Evolutionary conservation across 2,888 invertebrate species (phyloP), one percentile per base, ranked within the genome.

Genomic region (Leucoma salicis): DNA sequence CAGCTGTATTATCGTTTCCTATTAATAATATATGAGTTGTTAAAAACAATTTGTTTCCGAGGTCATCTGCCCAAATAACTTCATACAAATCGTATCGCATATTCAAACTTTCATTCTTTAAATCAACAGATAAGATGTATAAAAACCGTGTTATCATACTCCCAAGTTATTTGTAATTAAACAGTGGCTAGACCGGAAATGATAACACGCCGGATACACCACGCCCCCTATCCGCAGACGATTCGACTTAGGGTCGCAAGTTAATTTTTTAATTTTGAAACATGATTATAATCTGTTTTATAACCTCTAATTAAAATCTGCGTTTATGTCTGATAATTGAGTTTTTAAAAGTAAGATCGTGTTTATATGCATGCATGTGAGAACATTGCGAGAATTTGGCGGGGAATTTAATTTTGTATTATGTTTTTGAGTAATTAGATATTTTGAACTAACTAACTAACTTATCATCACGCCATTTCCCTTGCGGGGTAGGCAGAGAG

Each of bases 111-210:
- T 61, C 57, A 46, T 61, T 57, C 40, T 51, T 48, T 40, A 48
- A 57, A 58, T 60, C 60, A 53, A 58, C 57, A 52, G 58, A 58
- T 54, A 55, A 50, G 29, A 54, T 46, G 41, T 44, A 39, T 58
- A 63, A 63, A 65, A 63, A 56, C 42, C 38, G 4, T 31, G 57
- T 70, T 75, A 70, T 67, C 70, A 64, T 42, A 47, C 49, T 54
- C 42, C 46, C 46, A 46, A 58, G 61, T 53, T 57, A 55, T 62
- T 67, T 54, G 51, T 65, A 70, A 72, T 74, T 74, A 71, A 71
- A 74, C 70, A 72, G 59, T 57, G 67, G 35, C 54, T 62, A 68
- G 57, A 62, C 66, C 69, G 72, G 72, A 73, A 73, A 60, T 71
- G 72, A 73, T 73, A 73, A 73, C 63, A 57, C 42, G 44, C 68